Percentiles rank a stretch among this genome's conserved stretches.
phyloP scores from a whole-genome alignment of 2,888 invertebrate species.

The Melitaea athalia region DNA sequence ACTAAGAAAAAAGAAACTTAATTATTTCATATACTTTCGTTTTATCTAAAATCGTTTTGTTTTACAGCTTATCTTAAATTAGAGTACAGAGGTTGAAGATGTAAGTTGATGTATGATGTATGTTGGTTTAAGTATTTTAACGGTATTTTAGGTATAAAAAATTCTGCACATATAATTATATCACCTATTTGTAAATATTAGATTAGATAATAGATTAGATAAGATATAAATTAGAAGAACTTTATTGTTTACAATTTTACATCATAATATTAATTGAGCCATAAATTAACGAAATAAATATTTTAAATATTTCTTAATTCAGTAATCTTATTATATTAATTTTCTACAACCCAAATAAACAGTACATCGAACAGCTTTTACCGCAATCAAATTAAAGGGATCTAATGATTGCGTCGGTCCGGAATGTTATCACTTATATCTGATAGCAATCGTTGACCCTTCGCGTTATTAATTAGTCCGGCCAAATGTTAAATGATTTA shows the following conservation, averaged over 20 bases:
- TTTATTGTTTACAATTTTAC: too few relatives aligned
- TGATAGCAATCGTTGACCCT: slow-evolving; percentile 6
- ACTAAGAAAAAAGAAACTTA: not conserved
- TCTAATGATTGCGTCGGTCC: slow-evolving; percentile 9
- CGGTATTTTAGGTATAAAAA: too few relatives aligned
- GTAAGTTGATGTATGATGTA: too few relatives aligned
- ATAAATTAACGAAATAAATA: not conserved
- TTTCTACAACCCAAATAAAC: not conserved
- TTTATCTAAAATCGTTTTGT: not conserved
- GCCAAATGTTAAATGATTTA: not conserved
- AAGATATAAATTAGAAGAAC: too few relatives aligned
- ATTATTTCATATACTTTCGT: not conserved
- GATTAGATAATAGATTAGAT: too few relatives aligned
- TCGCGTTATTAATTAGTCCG: slow-evolving; percentile 5
- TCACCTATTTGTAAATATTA: too few relatives aligned
- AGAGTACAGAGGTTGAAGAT: too few relatives aligned
- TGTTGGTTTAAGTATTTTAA: too few relatives aligned
- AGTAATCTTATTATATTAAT: slow-evolving; percentile 8
- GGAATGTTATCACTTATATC: slow-evolving; percentile 10
- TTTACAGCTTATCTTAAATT: too few relatives aligned
- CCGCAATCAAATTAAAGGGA: slow-evolving; percentile 12
- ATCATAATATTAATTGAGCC: not conserved
- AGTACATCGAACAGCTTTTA: not conserved
- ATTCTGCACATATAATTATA: too few relatives aligned
- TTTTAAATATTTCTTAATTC: not conserved